Conservation (phyloP, 2,888 invertebrate species). For the Itoplectis maculator region DNA sequence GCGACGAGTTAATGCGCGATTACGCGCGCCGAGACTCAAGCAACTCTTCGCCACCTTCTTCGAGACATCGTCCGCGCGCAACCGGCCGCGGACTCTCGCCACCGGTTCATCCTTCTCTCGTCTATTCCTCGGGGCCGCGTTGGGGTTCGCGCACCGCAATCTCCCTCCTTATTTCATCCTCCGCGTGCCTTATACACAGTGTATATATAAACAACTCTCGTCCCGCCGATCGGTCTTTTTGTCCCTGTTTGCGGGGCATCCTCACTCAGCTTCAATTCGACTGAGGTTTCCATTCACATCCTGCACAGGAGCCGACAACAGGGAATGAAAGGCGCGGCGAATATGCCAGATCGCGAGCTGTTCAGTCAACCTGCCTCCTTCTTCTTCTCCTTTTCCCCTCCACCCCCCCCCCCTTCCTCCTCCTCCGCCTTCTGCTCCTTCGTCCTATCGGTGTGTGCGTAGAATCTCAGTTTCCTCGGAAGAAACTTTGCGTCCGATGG, state of each 20-base stretch:
- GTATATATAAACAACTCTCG: too few species aligned
- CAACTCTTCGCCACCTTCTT: slow-evolving; percentile 52
- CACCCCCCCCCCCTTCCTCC: neutral
- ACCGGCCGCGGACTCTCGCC: neutral
- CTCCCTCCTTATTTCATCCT: neutral
- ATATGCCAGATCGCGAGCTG: slow-evolving; percentile 42
- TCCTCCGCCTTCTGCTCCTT: neutral
- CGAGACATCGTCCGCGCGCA: slow-evolving; percentile 8
- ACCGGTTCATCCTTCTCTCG: slow-evolving; percentile 30
- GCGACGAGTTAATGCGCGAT: slow-evolving; percentile 75
- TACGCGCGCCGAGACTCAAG: slow-evolving; percentile 64
- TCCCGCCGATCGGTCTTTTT: slow-evolving; percentile 27
- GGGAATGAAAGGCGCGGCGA: slow-evolving; percentile 23
- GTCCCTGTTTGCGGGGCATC: neutral
- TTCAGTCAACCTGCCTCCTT: slow-evolving; percentile 35
- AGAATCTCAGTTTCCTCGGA: slow-evolving; percentile 59
- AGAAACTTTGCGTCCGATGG: slow-evolving; percentile 52
- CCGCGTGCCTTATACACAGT: neutral
- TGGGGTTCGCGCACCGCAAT: neutral
- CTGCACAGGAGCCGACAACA: slow-evolving; percentile 34
- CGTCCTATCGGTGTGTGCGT: slow-evolving; percentile 20
- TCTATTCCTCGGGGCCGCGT: neutral
- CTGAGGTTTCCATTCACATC: slow-evolving; percentile 62
- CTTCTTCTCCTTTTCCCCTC: neutral
- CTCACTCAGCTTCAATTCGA: slow-evolving; percentile 48